Evolutionary conservation across 2,797 vertebrate species (phyloP), one percentile per base, ranked within the genome.

Genomic region (Halcyon smyrnensis): DNA sequence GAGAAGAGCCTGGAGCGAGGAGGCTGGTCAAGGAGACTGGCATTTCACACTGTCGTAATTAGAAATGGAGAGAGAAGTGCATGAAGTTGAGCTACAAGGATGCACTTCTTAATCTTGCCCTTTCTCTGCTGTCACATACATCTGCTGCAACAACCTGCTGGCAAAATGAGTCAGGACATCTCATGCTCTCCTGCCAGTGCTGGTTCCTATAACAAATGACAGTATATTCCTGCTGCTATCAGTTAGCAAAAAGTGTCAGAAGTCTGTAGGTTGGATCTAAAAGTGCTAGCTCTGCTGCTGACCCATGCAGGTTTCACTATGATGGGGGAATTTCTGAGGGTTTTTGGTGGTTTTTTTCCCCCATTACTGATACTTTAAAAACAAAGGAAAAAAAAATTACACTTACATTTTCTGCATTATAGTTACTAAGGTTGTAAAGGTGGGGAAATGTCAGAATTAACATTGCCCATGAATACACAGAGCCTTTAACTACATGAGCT

Each of bases 281-380:
- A 75, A 87, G 28, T 9, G 10, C 51, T 62, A 68, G 8, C 32
- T 19, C 70, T 70, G 34, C 28, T 95, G 77, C 77, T 90, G 87
- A 79, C n/a, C 87, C 59, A 3, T 62, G 62, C 50, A 59, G 67
- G 77, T 95, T 94, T 96, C 86, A 34, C 59, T 95, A 87, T 90
- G 95, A 91, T 93, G 2, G 43, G 64, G 76, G 79, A 91, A 96
- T 94, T 92, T 93, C 64, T 85, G 63, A 74, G 62, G 14, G 67
- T 21, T 41, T 30, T 54, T 17, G 28, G 4, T 20, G 18, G 9
- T 18, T 4, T 21, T 65, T 78, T 68, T 76, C 28, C 48, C 27
- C n/a, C 46, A 7, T 46, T 83, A 34, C 84, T 36, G 37, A 27
- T 65, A 50, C 48, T 84, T 96, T 8, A 80, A 92, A 89, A 86